A percentile compares a stretch with the other conserved stretches of the same genome.
phyloP scores from a whole-genome alignment of 2,113 vertebrate species.

The Nannobrachium achirus region DNA sequence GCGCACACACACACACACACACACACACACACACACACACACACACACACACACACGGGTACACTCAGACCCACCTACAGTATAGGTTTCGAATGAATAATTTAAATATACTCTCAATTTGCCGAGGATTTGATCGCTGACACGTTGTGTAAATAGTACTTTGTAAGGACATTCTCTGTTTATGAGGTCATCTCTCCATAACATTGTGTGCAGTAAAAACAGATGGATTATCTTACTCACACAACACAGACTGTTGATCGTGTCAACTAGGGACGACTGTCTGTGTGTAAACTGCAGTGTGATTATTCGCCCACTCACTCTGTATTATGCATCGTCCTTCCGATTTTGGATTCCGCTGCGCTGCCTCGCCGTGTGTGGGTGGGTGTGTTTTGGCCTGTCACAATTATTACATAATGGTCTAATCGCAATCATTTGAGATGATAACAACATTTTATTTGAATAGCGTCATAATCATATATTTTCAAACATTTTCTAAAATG shows the following conservation, averaged over 20 bases:
- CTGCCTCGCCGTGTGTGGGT: slow-evolving; percentile 19
- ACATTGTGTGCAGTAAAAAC: slow-evolving; percentile 33
- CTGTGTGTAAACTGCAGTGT: slow-evolving; percentile 46
- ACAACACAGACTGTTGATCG: slow-evolving; percentile 33
- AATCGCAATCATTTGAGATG: too few relatives aligned
- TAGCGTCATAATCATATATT: too few relatives aligned
- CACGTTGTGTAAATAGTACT: background rate
- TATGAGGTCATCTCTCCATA: slow-evolving; percentile 13
- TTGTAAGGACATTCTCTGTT: slow-evolving; percentile 20
- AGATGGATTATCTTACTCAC: slow-evolving; percentile 14
- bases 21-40: background rate
- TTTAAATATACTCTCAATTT: background rate
- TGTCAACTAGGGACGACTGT: slow-evolving; percentile 48
- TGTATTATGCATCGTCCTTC: slow-evolving; percentile 60
- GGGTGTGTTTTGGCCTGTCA: too few relatives aligned
- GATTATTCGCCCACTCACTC: slow-evolving; percentile 38
- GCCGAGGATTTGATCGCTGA: too few relatives aligned
- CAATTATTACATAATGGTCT: too few relatives aligned
- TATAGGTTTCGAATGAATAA: too few relatives aligned
- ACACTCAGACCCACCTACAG: background rate
- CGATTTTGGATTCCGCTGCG: background rate
- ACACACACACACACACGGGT: background rate
- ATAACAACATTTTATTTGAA: too few relatives aligned
- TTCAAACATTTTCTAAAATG: too few relatives aligned
- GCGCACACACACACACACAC: background rate